These are phyloP conservation scores for Drosophila hydei DNA, from an alignment of 1,140 invertebrate genomes.

Conservation along the genomic window DNA sequence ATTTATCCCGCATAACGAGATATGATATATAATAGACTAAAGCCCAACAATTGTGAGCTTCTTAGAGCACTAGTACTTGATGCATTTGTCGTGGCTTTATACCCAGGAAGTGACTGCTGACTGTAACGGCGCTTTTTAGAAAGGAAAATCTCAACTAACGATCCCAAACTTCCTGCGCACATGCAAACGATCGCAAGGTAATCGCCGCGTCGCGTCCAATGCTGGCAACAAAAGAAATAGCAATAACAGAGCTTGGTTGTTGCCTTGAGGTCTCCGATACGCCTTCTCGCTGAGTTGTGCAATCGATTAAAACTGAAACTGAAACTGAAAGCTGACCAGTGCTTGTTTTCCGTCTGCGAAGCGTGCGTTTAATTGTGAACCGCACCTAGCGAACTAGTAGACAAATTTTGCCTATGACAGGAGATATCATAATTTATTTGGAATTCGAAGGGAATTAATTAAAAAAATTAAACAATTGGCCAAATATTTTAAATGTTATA, in stretches of 20 bases:
- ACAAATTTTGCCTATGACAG: conserved; percentile 30
- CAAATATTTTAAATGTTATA: not conserved
- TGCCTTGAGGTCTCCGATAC: conserved; percentile 23
- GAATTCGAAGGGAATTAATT: not conserved
- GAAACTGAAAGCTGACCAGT: conserved; percentile 43
- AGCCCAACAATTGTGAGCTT: not conserved
- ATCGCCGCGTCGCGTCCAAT: conserved; percentile 27
- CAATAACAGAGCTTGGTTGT: conserved; percentile 32
- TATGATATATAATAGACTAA: not conserved
- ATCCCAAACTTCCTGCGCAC: conserved; percentile 40
- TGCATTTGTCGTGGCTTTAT: conserved; percentile 3
- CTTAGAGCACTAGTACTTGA: not conserved
- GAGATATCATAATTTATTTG: conserved; percentile 2
- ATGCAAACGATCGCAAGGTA: conserved; percentile 47
- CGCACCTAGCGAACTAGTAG: conserved; percentile 45
- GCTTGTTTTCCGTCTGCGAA: conserved; percentile 26
- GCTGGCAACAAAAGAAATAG: conserved; percentile 38
- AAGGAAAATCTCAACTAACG: conserved; percentile 47
- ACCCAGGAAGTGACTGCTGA: conserved; percentile 46
- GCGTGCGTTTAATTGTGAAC: conserved; percentile 51
- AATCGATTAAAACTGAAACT: conserved; percentile 54
- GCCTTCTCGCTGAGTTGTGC: conserved; percentile 49
- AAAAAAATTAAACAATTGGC: not conserved
- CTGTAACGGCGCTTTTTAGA: conserved; percentile 39
- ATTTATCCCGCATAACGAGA: too few species aligned